Percentiles rank a stretch among this genome's conserved stretches.
phyloP scores from a whole-genome alignment of 2,888 invertebrate species.

The Tuberolachnus salignus region DNA sequence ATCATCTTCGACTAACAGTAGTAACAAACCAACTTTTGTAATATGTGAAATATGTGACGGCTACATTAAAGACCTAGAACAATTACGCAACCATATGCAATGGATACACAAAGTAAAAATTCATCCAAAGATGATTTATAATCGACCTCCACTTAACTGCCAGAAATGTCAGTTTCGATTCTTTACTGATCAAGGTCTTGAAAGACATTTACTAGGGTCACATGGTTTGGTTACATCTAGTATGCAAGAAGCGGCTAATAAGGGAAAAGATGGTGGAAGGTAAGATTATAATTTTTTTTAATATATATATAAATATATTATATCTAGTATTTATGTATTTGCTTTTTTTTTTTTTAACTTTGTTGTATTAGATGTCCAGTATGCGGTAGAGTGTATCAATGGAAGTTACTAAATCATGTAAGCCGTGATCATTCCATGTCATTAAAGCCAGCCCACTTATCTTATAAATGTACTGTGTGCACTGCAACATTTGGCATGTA shows the following conservation, averaged over 20 bases:
- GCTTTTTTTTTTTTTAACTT: constrained; percentile 5
- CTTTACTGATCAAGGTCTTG: constrained; percentile 92
- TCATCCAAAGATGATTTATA: constrained; percentile 94
- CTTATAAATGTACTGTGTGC: constrained; percentile 94
- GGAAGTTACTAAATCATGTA: constrained; percentile 90
- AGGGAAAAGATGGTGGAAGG: constrained; percentile 87
- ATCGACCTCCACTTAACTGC: constrained; percentile 91
- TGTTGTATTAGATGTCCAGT: constrained; percentile 76
- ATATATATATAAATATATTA: too few species aligned
- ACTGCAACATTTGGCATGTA: constrained; percentile 95
- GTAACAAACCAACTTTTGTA: constrained; percentile 81
- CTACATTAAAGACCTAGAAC: constrained; percentile 93
- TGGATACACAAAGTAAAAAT: constrained; percentile 98
- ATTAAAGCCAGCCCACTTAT: constrained; percentile 88
- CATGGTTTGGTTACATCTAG: constrained; percentile 94
- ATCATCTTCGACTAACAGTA: constrained; percentile 61
- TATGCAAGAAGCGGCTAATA: constrained; percentile 94
- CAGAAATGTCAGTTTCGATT: constrained; percentile 96
- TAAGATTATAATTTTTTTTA: constrained; percentile 2
- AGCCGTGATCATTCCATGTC: constrained; percentile 90
- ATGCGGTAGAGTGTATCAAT: constrained; percentile 93
- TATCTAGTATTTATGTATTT: too few species aligned
- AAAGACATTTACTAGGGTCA: constrained; percentile 90
- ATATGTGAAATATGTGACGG: constrained; percentile 97
- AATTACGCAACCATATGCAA: constrained; percentile 93